Evolutionary conservation across 2,888 invertebrate genomes (phyloP), one percentile per base, ranked within the genome.

Genomic region (Dione juno): DNA sequence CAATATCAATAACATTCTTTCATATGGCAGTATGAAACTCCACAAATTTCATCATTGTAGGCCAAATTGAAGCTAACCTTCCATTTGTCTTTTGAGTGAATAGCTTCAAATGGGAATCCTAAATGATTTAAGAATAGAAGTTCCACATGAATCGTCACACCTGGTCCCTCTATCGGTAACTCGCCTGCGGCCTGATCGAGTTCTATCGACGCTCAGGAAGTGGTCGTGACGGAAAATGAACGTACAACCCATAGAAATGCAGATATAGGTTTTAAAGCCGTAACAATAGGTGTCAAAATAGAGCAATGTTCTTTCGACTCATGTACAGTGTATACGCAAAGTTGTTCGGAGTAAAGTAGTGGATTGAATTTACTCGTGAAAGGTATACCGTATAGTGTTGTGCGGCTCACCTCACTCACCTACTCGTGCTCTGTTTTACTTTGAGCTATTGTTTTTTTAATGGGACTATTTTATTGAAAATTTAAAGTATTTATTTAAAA

Each of bases 131-230:
- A 28, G 28, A 67, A 52, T 50, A 14, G 52, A 35, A 61, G 9
- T 28, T 53, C 53, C 43, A n/a, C 28, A 43, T 14, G 43, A 43
- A 14, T 35, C 43, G 14, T 6, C 14, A 43, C 41, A 61, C 41
- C 35, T 67, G 67, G 67, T 28, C 61, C 19, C 67, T 52, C 52
- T 61, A 67, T 16, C 43, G 67, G 43, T 66, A 59, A 50, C 48
- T 41, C 67, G 63, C 61, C 57, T 14, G 63, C 67, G 63, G 57
- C 63, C 63, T 71, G 63, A 71, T 70, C 57, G 70, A 64, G 57
- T 71, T 70, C 54, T 48, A 70, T 70, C 57, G 67, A 48, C 68
- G 68, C 59, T 58, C 71, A 65, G 71, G 68, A 71, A 71, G 68
- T 65, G 68, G 53, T 19, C 59, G 43, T 59, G 65, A 48, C 59